Conservation (phyloP, 2,797 vertebrate species). For the Nasua narica region DNA sequence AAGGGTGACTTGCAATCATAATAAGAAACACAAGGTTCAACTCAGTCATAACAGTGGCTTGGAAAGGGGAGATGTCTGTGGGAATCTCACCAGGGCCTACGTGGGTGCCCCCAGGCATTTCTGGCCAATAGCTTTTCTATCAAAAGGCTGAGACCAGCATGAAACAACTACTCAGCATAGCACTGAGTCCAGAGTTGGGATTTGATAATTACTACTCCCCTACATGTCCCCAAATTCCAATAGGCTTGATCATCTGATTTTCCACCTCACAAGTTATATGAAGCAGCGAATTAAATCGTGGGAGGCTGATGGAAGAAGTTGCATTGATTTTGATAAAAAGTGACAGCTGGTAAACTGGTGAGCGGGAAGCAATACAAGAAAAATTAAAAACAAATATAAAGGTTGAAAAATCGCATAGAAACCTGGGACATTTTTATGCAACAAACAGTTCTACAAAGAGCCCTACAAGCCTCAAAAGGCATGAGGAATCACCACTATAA, state of each 20-base stretch:
- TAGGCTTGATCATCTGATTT: not conserved
- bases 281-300: not conserved
- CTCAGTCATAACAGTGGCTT: not conserved
- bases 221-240: not conserved
- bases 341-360: slow-evolving; percentile 15
- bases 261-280: not conserved
- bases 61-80: not conserved
- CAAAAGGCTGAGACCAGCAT: not conserved
- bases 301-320: not conserved
- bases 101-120: not conserved
- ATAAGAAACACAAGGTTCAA: not conserved
- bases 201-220: not conserved
- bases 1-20: not conserved
- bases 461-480: not conserved
- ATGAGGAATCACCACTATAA: not conserved
- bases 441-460: not conserved
- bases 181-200: not conserved
- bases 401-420: not conserved
- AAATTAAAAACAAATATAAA: not conserved
- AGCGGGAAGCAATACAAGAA: not conserved
- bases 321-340: slow-evolving; percentile 8
- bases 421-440: not conserved
- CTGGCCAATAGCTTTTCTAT: not conserved
- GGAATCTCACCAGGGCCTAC: not conserved
- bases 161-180: not conserved